phyloP scores from a whole-genome alignment of 2,797 vertebrate genomes.

The Paratrypauchen microcephalus region DNA sequence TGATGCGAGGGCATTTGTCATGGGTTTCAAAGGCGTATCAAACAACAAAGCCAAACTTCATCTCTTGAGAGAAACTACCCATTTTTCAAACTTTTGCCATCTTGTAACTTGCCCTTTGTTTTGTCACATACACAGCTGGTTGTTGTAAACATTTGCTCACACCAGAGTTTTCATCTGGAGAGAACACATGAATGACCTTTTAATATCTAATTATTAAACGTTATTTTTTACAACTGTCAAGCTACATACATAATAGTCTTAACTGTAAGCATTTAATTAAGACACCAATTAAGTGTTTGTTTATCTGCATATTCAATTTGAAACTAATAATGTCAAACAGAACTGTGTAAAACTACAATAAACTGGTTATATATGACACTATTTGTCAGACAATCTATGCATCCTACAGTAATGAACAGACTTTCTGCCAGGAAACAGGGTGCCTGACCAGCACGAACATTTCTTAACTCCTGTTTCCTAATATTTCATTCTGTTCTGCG shows the following conservation, averaged over 20 bases:
- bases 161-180: slow-evolving; percentile 29
- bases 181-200: slow-evolving; percentile 18
- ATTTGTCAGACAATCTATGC: slow-evolving; percentile 23
- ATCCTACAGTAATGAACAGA: slow-evolving; percentile 22
- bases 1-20: slow-evolving; percentile 82
- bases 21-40: slow-evolving; percentile 77
- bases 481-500: slow-evolving; percentile 67
- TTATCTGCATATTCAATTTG: not conserved
- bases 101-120: slow-evolving; percentile 51
- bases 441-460: slow-evolving; percentile 27
- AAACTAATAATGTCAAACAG: not conserved
- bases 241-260: not conserved
- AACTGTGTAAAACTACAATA: not conserved
- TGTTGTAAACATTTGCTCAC: slow-evolving; percentile 33
- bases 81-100: slow-evolving; percentile 66
- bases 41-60: slow-evolving; percentile 75
- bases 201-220: not conserved
- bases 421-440: slow-evolving; percentile 31
- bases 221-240: not conserved
- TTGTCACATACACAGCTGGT: slow-evolving; percentile 46
- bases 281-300: not conserved
- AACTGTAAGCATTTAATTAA: not conserved
- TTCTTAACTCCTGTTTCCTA: slow-evolving; percentile 38
- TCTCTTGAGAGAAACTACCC: slow-evolving; percentile 55
- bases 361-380: too few species aligned